Conservation (phyloP, 1,140 invertebrate genomes). For the Oedothorax gibbosus region DNA sequence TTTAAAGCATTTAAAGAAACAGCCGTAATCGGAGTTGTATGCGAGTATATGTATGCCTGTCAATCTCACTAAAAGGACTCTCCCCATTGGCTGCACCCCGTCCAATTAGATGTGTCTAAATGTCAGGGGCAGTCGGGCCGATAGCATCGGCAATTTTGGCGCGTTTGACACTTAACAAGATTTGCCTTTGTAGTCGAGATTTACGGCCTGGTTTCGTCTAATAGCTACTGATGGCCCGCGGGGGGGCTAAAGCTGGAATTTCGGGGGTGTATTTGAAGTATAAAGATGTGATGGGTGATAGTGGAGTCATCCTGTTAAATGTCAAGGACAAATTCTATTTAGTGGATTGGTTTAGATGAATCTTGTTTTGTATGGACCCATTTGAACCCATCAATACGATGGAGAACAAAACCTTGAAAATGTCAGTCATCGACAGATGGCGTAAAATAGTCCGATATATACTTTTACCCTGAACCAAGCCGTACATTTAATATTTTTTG, state of each 20-base stretch:
- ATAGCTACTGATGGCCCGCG: conserved; percentile 31
- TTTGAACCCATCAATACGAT: no score
- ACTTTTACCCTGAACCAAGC: no score
- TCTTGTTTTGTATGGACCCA: no score
- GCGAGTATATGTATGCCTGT: not conserved
- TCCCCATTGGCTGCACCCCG: conserved; percentile 25
- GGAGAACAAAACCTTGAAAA: no score
- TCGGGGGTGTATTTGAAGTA: not conserved
- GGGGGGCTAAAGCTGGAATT: not conserved
- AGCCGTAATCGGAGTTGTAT: conserved; percentile 35
- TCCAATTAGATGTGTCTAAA: conserved; percentile 51
- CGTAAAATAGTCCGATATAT: no score
- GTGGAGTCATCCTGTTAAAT: no score
- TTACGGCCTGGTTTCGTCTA: conserved; percentile 23
- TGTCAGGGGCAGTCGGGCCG: conserved; percentile 7
- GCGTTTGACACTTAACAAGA: conserved; percentile 37
- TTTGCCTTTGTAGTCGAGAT: conserved; percentile 43
- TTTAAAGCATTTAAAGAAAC: conserved; percentile 54
- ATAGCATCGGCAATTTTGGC: conserved; percentile 21
- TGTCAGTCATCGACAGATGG: no score
- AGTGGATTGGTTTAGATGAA: no score
- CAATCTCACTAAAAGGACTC: conserved; percentile 13
- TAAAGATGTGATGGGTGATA: no score
- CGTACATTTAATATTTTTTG: no score
- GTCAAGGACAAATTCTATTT: no score